Percentiles rank a stretch among this genome's conserved stretches.
These are phyloP conservation scores for Rana temporaria DNA, from an alignment of 2,113 vertebrate genomes.

Conservation along the genomic window DNA sequence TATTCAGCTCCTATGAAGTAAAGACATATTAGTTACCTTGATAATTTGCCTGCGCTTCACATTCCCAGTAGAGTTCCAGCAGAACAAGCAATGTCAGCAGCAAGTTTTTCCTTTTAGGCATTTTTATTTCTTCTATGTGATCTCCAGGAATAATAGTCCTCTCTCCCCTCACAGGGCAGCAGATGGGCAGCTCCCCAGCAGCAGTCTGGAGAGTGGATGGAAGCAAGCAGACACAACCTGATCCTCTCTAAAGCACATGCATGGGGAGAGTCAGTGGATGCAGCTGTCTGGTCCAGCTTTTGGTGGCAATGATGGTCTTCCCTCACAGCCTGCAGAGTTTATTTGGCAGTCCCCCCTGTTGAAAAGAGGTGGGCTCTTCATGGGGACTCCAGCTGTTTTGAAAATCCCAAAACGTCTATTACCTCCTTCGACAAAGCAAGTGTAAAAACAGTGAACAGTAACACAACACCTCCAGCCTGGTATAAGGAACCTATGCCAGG, in stretches of 20 bases:
- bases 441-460: constrained; percentile 5
- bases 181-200: neutral
- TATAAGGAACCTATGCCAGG: constrained; percentile 13
- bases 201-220: constrained; percentile 4
- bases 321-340: constrained; percentile 45
- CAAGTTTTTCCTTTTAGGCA: constrained; percentile 63
- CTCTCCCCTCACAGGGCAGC: neutral
- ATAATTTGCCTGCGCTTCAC: constrained; percentile 64
- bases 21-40: constrained; percentile 34
- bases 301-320: neutral
- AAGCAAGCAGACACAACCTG: constrained; percentile 4
- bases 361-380: constrained; percentile 26
- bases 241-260: constrained; percentile 22
- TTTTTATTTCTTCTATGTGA: constrained; percentile 59
- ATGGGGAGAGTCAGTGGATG: neutral
- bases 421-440: constrained; percentile 33
- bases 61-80: constrained; percentile 72
- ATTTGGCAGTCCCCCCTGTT: constrained; percentile 31
- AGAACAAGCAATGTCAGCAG: constrained; percentile 74
- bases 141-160: neutral
- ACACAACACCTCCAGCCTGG: constrained; percentile 8
- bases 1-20: neutral
- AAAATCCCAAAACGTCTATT: constrained; percentile 23
- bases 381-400: constrained; percentile 40
- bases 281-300: constrained; percentile 49